Percentiles rank a stretch among this genome's conserved stretches.
Conservation (phyloP, 2,888 invertebrate genomes). For the Unio delphinus region DNA sequence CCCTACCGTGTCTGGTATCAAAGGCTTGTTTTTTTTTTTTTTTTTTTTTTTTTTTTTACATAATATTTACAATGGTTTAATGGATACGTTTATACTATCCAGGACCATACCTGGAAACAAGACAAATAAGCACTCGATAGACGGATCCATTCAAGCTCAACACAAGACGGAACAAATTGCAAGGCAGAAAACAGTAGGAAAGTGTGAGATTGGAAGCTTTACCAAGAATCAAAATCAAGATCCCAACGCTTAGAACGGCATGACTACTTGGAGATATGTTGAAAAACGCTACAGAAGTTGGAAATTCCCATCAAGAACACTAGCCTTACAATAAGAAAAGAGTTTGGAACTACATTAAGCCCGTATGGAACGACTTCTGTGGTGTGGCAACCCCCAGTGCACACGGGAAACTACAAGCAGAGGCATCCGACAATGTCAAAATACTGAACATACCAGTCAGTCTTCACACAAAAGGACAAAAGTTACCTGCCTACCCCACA, state of each 20-base stretch:
- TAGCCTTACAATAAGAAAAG: conserved; percentile 4
- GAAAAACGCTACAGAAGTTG: background rate
- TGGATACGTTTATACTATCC: too few relatives aligned
- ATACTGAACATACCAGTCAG: background rate
- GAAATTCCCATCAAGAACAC: conserved; percentile 1
- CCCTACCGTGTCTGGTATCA: too few relatives aligned
- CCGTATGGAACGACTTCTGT: background rate
- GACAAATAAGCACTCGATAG: too few relatives aligned
- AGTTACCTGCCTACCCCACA: background rate
- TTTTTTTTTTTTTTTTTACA: too few relatives aligned
- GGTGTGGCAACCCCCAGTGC: background rate
- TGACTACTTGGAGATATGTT: background rate
- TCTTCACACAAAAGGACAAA: background rate
- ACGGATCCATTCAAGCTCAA: too few relatives aligned
- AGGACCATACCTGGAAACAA: too few relatives aligned
- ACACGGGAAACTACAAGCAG: background rate
- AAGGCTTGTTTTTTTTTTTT: too few relatives aligned
- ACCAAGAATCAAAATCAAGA: background rate
- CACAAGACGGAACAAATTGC: too few relatives aligned
- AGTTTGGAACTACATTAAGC: conserved; percentile 1
- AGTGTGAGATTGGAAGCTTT: background rate
- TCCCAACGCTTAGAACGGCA: conserved; percentile 1
- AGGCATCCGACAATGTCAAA: background rate
- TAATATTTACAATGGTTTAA: too few relatives aligned
- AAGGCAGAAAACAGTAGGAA: too few relatives aligned